Evolutionary conservation across 2,797 vertebrate species (phyloP), one percentile per base, ranked within the genome.

Genomic region (Poeciliopsis presidionis): DNA sequence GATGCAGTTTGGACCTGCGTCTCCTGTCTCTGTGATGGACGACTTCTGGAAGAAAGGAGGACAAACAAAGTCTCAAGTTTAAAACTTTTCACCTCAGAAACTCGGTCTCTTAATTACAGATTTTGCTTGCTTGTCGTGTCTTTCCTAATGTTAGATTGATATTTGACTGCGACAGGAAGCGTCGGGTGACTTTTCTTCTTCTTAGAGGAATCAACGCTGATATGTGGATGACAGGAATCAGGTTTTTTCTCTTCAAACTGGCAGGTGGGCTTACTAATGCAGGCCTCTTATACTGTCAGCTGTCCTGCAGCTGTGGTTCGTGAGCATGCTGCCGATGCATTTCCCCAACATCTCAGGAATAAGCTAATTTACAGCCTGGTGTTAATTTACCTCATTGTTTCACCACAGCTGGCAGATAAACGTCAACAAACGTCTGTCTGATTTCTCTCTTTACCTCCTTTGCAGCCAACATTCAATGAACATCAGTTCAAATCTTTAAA

Each of bases 261-360:
- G 87, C 83, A 45, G 86, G 86, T 65, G 20, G 80, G 80, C 81
- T 85, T 73, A 83, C 78, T 5, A 76, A 51, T 18, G 75, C 72
- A 22, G 69, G 69, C 33, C 11, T 59, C 55, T 73, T 53, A n/a
- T 30, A 33, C 7, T 18, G 81, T 87, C 93, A 93, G 91, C 89
- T 95, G 93, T 86, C 41, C 78, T 74, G 45, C 91, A 93, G 91
- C 90, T 93, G 92, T 87, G 84, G 80, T 77, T 85, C 89, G 81
- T 76, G 73, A 84, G 55, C 86, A 88, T 59, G 53, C 78, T 70
- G 83, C 91, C 8, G 1, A 81, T 6, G 78, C 81, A 83, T 77
- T 81, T 89, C 85, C 81, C 80, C 61, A 83, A 86, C 78, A 51
- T 74, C 72, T n/a, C 81, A 74, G 72, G 53, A 47, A 75, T 69